phyloP scores from a whole-genome alignment of 2,888 invertebrate genomes.

The Drosophila borborema region DNA sequence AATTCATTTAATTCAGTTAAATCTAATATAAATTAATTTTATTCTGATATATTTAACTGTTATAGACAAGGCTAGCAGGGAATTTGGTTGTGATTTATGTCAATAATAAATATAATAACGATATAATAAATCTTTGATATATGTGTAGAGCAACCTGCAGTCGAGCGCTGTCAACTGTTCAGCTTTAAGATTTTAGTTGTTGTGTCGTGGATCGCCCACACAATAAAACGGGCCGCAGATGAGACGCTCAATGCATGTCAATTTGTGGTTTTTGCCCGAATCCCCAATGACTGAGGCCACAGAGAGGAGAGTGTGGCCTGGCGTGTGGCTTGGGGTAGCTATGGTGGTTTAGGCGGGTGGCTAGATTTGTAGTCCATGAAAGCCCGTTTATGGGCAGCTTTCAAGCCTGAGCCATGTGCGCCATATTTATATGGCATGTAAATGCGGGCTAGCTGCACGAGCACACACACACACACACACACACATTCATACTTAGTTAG shows the following conservation, averaged over 20 bases:
- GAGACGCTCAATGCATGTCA: conserved; percentile 65
- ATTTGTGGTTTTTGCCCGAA: conserved; percentile 57
- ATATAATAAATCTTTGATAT: not conserved
- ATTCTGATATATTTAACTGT: no score
- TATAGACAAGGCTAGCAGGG: no score
- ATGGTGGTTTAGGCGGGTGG: not conserved
- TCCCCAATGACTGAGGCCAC: not conserved
- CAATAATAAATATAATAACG: no score
- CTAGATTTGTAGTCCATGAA: conserved; percentile 20
- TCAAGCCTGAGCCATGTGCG: conserved; percentile 44
- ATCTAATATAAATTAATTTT: no score
- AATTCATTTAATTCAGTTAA: no score
- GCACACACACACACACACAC: not conserved
- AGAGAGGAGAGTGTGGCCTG: not conserved
- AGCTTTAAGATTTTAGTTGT: conserved; percentile 9
- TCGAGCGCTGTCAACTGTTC: not conserved
- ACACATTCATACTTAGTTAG: conserved; percentile 1
- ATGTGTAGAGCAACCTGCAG: not conserved
- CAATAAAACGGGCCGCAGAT: conserved; percentile 33
- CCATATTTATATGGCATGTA: conserved; percentile 62
- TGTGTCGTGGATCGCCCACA: conserved; percentile 13
- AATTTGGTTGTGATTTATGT: no score
- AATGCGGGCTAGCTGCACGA: conserved; percentile 57
- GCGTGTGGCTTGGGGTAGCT: not conserved
- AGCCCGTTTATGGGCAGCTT: conserved; percentile 21